A percentile compares a stretch with the other conserved stretches of the same genome.
These are phyloP conservation scores for Porites australiensis DNA, from an alignment of 64 coral and sea anemone species.

Conservation along the genomic window DNA sequence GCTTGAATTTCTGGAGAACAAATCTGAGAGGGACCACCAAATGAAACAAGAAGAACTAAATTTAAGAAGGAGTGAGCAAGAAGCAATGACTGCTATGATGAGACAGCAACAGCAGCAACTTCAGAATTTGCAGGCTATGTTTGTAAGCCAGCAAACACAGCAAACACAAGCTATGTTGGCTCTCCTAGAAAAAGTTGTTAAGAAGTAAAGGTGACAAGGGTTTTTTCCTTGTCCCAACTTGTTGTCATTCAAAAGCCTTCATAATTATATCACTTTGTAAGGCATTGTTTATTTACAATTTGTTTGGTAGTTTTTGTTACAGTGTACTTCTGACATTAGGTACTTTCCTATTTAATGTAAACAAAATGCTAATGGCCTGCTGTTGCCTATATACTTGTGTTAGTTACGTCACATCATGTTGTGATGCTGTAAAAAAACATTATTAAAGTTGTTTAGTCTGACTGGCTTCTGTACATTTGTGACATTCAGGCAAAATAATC, in stretches of 20 bases:
- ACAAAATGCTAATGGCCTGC: slow-evolving; percentile 1
- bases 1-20: not conserved
- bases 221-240: too few species aligned
- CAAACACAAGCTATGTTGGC: slow-evolving; percentile 29
- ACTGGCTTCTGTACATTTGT: slow-evolving; percentile 3
- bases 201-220: slow-evolving; percentile 37
- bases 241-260: slow-evolving; percentile 40
- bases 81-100: slow-evolving; percentile 39
- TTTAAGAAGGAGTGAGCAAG: slow-evolving; percentile 28
- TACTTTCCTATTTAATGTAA: slow-evolving; percentile 13
- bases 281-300: not conserved
- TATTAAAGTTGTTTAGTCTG: slow-evolving; percentile 10
- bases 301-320: not conserved
- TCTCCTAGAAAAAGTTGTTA: too few species aligned
- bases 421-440: not conserved
- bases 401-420: not conserved
- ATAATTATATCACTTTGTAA: slow-evolving; percentile 36
- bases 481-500: slow-evolving; percentile 1
- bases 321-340: not conserved
- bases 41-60: slow-evolving; percentile 37
- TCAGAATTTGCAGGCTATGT: slow-evolving; percentile 31
- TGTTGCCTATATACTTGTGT: not conserved
- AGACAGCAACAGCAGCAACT: slow-evolving; percentile 39
- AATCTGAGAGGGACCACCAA: not conserved
- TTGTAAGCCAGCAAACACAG: slow-evolving; percentile 30